Percentiles rank a stretch among this genome's conserved stretches.
phyloP scores from a whole-genome alignment of 2,113 vertebrate genomes.

The Hystrix cristata region DNA sequence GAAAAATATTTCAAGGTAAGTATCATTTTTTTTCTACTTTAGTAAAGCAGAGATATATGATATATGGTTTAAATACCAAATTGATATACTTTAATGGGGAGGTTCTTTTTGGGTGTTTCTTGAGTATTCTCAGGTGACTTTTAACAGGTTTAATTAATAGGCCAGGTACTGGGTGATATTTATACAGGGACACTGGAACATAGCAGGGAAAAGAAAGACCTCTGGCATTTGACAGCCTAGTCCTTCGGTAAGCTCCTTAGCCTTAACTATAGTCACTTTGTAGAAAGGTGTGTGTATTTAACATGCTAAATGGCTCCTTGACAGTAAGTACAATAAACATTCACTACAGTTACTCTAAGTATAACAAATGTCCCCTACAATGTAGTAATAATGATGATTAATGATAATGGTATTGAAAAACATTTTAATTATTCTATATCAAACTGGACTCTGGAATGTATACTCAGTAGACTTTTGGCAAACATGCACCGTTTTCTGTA shows the following conservation, averaged over 20 bases:
- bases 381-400: neutral
- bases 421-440: neutral
- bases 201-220: neutral
- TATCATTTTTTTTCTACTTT: neutral
- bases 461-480: neutral
- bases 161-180: neutral
- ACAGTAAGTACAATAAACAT: neutral
- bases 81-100: neutral
- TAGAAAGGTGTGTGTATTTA: neutral
- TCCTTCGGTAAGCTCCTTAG: neutral
- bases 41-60: neutral
- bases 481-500: neutral
- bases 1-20: neutral
- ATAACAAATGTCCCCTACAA: neutral
- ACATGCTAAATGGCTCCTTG: neutral
- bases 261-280: neutral
- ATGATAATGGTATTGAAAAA: neutral
- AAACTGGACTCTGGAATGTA: neutral
- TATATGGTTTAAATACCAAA: neutral
- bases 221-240: neutral
- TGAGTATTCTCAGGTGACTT: neutral
- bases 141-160: neutral
- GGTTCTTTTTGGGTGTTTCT: neutral
- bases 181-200: neutral
- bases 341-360: neutral